Percentiles rank a stretch among this genome's conserved stretches.
Conservation (phyloP, 2,888 invertebrate genomes). For the Erebia ligea region DNA sequence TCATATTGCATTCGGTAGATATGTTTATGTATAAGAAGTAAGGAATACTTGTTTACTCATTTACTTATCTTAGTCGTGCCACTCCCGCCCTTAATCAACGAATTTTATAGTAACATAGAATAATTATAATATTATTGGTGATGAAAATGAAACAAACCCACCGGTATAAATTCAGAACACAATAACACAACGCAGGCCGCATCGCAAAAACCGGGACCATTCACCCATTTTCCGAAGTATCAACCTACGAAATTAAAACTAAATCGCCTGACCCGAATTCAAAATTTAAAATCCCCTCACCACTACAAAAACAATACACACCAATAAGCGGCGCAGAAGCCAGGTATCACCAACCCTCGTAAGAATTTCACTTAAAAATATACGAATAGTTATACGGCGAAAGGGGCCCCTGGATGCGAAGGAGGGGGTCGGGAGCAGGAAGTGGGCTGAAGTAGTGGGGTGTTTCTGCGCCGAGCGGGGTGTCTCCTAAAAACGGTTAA, state of each 20-base stretch:
- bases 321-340: conserved; percentile 69
- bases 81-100: neutral
- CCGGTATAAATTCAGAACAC: conserved; percentile 21
- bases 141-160: conserved; percentile 4
- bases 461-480: conserved; percentile 75
- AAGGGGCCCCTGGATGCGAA: conserved; percentile 51
- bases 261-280: conserved; percentile 78
- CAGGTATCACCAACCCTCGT: conserved; percentile 79
- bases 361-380: conserved; percentile 80
- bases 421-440: conserved; percentile 68
- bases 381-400: conserved; percentile 73
- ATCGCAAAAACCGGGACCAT: conserved; percentile 64
- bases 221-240: conserved; percentile 46
- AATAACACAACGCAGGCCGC: conserved; percentile 52
- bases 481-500: conserved; percentile 83
- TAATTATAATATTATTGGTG: neutral
- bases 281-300: conserved; percentile 63
- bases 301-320: conserved; percentile 66
- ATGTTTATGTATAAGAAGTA: too few species aligned
- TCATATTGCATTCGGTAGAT: too few species aligned
- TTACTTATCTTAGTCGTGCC: too few species aligned
- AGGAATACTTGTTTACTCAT: too few species aligned
- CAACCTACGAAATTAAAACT: conserved; percentile 74
- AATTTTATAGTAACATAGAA: neutral
- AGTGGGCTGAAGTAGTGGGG: conserved; percentile 75